Base-by-base conservation (phyloP, 2,888 invertebrate species). In the Agrochola lychnidis region DNA sequence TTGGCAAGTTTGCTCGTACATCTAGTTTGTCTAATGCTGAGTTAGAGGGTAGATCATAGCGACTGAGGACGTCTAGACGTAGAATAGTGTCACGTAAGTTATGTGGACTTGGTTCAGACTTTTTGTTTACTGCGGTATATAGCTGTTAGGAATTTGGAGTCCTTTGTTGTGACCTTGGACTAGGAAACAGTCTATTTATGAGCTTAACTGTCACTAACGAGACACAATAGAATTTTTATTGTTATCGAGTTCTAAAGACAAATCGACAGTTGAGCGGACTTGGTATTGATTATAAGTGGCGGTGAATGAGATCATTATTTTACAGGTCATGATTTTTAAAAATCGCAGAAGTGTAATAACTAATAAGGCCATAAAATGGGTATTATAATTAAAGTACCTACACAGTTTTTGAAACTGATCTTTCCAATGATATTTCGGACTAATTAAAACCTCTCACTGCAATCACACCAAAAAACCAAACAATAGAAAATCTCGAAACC, bases 21-120 rank as follows among this genome's bases (percentile, higher is more conserved):
- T 77, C 63, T 63, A 73, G 83, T 83, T 76, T 81, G 64, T 77
- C 70, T 83, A 83, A 81, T 79, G 70, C 76, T 67, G 61, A 70
- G 72, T 78, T 76, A 73, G 73, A 75, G 69, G 74, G 42, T 51
- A 53, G 59, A 67, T 73, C 70, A 67, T 30, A 68, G 63, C 48
- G 63, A 0, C 53, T n/a, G 40, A 63, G 57, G 19, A 51, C 25
- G 76, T 76, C 73, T 81, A 76, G 74, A 62, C 62, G 19, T 36
- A n/a, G n/a, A 19, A 67, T 53, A 67, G 30, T 48, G 51, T 59
- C 68, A 25, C 56, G 57, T 62, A 42, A 63, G 4, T 36, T 30
- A 42, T 16, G 45, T 63, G 16, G 36, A 25, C 4, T 56, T 4
- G 5, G 36, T 36, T 69, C 25, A 66, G 6, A 36, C 0, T 22